These are phyloP conservation scores for Sisyra terminalis DNA, from an alignment of 2,888 invertebrate genomes.

Conservation along the genomic window DNA sequence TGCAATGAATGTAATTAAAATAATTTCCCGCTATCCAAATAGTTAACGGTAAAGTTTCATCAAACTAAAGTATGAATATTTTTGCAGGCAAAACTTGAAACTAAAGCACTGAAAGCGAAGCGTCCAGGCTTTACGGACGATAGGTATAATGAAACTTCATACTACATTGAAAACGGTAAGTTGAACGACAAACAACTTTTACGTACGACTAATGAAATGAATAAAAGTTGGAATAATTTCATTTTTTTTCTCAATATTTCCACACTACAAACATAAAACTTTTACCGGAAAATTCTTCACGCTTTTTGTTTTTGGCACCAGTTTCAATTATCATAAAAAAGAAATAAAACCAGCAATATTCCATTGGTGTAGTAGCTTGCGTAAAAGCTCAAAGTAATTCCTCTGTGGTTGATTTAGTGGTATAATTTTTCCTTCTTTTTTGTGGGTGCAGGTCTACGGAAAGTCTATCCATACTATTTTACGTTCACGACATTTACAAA, in stretches of 20 bases:
- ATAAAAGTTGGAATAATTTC: constrained; percentile 8
- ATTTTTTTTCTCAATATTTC: constrained; percentile 1
- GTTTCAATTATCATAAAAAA: neutral
- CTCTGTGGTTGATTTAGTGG: neutral
- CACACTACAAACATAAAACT: too few relatives aligned
- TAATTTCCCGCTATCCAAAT: too few relatives aligned
- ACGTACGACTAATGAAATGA: neutral
- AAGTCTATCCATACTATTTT: constrained; percentile 95
- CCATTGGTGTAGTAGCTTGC: neutral
- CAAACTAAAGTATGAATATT: constrained; percentile 18
- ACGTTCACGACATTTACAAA: constrained; percentile 93
- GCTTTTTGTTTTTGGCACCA: neutral
- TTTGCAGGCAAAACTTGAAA: constrained; percentile 79
- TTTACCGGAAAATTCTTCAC: neutral
- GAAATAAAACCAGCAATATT: constrained; percentile 1
- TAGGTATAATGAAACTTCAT: constrained; percentile 85
- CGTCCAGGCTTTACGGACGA: constrained; percentile 85
- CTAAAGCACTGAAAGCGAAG: constrained; percentile 79
- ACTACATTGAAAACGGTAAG: constrained; percentile 90
- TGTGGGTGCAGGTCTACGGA: constrained; percentile 64
- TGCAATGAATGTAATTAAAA: too few relatives aligned
- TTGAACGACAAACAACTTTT: too few relatives aligned
- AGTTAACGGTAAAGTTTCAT: neutral
- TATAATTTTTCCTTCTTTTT: constrained; percentile 9
- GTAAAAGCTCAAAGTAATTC: neutral